A percentile compares a stretch with the other conserved stretches of the same genome.
Evolutionary conservation across 2,797 vertebrate genomes (phyloP).

Genomic region (Argyrosomus regius): DNA sequence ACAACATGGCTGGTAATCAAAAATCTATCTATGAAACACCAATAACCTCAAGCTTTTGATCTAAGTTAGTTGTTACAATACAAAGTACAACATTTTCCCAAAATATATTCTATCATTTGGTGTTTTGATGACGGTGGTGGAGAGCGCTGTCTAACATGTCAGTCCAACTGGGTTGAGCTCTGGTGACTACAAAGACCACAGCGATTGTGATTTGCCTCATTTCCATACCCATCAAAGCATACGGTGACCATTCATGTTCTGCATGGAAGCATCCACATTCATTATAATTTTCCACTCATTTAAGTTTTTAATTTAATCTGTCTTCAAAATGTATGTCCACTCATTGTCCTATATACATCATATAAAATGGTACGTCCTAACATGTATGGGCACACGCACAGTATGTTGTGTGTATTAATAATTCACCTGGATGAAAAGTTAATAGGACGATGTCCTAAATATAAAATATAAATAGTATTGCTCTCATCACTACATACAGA

Average conservation of each 20-base stretch:
- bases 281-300: background rate
- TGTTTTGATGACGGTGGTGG: background rate
- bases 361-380: background rate
- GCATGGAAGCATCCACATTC: background rate
- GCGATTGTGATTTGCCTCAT: background rate
- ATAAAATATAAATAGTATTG: background rate
- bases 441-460: background rate
- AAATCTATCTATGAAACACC: no score
- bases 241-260: no score
- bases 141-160: background rate
- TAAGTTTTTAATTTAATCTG: background rate
- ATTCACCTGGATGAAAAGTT: background rate
- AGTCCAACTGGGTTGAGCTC: background rate
- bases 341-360: background rate
- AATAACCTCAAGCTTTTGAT: no score
- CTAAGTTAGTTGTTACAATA: no score
- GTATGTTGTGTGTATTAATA: background rate
- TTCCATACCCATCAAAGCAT: background rate
- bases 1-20: no score
- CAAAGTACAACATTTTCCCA: background rate
- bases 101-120: background rate
- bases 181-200: background rate
- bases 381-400: background rate
- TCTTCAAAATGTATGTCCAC: background rate
- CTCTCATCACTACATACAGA: background rate